Conservation (phyloP, 2,113 vertebrate species). For the Zosterops lateralis region DNA sequence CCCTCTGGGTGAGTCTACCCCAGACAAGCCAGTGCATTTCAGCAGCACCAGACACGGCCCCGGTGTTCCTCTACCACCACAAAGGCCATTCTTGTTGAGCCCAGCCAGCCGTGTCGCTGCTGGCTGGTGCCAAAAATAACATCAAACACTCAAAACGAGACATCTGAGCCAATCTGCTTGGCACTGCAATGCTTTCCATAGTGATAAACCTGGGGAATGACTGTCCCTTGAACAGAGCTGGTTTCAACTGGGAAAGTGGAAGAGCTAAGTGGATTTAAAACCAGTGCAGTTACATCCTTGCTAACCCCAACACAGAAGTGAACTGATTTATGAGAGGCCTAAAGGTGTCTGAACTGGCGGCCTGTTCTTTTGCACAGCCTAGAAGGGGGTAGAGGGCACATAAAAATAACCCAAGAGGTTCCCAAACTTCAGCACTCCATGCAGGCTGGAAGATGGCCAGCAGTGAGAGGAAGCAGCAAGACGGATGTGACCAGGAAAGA, state of each 20-base stretch:
- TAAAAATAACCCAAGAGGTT: not conserved
- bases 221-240: not conserved
- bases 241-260: not conserved
- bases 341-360: not conserved
- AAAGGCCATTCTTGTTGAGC: not conserved
- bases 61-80: not conserved
- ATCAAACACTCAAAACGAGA: not conserved
- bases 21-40: accelerated
- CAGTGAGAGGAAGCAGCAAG: not conserved
- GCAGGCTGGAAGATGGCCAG: not conserved
- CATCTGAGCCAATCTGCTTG: not conserved
- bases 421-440: not conserved
- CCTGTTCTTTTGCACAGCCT: not conserved
- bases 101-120: not conserved
- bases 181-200: not conserved
- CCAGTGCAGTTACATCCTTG: not conserved
- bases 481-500: slow-evolving; percentile 6
- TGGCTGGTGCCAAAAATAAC: slow-evolving; percentile 13
- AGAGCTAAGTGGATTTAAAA: not conserved
- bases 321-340: slow-evolving; percentile 4
- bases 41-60: not conserved
- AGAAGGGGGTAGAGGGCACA: not conserved
- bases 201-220: not conserved
- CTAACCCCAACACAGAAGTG: not conserved
- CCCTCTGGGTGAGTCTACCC: not conserved